Percentiles rank a stretch among this genome's conserved stretches.
Evolutionary conservation across 2,888 invertebrate species (phyloP).

Genomic region (Cotesia congregata): DNA sequence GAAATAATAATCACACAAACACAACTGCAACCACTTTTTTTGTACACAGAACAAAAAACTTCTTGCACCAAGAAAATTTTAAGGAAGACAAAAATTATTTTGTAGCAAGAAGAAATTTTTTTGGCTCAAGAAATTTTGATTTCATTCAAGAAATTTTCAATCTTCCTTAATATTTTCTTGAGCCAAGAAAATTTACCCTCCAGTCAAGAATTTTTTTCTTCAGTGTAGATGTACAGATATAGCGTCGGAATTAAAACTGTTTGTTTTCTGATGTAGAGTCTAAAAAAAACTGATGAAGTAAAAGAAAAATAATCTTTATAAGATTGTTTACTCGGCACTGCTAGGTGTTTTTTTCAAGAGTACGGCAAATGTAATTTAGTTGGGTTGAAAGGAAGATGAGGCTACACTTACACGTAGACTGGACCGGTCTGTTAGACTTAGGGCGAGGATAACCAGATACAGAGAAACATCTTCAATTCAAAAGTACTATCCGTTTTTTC

Average conservation of each 20-base stretch:
- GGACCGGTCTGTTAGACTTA: background rate
- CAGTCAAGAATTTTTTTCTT: too few species aligned
- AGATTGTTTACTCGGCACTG: slow-evolving; percentile 52
- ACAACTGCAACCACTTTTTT: background rate
- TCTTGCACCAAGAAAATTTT: too few species aligned
- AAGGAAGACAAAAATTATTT: too few species aligned
- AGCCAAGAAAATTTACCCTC: too few species aligned
- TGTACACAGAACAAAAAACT: too few species aligned
- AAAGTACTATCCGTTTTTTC: slow-evolving; percentile 7
- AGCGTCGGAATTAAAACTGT: slow-evolving; percentile 29
- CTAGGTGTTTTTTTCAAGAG: slow-evolving; percentile 48
- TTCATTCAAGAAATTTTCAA: too few species aligned
- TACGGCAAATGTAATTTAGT: slow-evolving; percentile 56
- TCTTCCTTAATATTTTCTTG: too few species aligned
- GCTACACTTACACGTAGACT: background rate
- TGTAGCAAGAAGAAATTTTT: too few species aligned
- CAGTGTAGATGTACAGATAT: slow-evolving; percentile 20
- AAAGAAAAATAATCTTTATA: slow-evolving; percentile 22
- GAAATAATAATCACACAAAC: background rate
- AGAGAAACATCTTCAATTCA: slow-evolving; percentile 11
- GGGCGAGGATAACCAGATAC: slow-evolving; percentile 13
- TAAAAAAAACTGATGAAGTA: slow-evolving; percentile 29
- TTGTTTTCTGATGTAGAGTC: slow-evolving; percentile 38
- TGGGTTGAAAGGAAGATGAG: slow-evolving; percentile 20
- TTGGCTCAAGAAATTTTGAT: too few species aligned